Evolutionary conservation across 2,113 vertebrate species (phyloP).

Genomic region (Variabilichromis moorii): DNA sequence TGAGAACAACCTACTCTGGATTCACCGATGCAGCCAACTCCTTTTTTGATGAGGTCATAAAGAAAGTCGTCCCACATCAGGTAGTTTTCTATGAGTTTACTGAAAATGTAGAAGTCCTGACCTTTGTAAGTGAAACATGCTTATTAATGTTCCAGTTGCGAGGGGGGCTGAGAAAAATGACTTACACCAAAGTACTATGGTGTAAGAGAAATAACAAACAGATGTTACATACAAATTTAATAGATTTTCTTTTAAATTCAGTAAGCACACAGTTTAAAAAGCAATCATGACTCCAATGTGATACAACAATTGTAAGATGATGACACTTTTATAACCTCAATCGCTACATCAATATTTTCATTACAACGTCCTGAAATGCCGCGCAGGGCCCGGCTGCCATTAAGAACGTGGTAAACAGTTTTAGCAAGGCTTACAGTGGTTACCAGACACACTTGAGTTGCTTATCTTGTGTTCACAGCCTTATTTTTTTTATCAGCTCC

Average conservation of each 20-base stretch:
- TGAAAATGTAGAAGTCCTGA: not conserved
- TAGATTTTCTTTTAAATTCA: not conserved
- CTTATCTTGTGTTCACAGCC: not conserved
- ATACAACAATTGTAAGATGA: not conserved
- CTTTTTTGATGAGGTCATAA: slow-evolving; percentile 80
- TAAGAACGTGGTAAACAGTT: not conserved
- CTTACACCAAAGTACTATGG: not conserved
- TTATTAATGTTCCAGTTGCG: not conserved
- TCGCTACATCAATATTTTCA: not conserved
- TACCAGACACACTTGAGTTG: not conserved
- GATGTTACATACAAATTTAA: not conserved
- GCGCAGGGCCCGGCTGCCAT: not conserved
- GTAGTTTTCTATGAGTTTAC: slow-evolving; percentile 41
- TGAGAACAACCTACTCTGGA: slow-evolving; percentile 83
- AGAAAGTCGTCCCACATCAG: slow-evolving; percentile 75
- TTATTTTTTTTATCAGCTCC: not conserved
- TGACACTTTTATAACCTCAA: not conserved
- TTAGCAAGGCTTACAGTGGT: not conserved
- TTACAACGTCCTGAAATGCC: not conserved
- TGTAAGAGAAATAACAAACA: not conserved
- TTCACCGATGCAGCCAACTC: slow-evolving; percentile 77
- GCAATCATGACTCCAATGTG: not conserved
- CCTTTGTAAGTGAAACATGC: not conserved
- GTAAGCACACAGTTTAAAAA: not conserved
- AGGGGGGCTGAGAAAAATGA: not conserved